Base-by-base conservation (phyloP, 2,888 invertebrate genomes). In the Aphelenchoides bicaudatus region DNA sequence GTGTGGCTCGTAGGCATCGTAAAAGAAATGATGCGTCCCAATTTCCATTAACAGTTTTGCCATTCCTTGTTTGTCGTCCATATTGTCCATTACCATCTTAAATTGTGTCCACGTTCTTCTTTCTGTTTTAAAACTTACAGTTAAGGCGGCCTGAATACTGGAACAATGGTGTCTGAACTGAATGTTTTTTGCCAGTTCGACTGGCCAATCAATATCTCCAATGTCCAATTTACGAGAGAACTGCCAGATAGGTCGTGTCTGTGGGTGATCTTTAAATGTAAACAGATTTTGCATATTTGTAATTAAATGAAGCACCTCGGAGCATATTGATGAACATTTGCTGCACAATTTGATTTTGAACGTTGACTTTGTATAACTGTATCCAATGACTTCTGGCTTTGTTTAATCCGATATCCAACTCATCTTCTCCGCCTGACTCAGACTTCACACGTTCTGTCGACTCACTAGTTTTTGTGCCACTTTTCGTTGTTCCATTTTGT, bases 1-100 rank as follows among this genome's bases (percentile, higher is more conserved):
- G 63, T 77, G 75, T 2, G 75, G 68, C 53, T 77, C 77, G 46
- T 59, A 66, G 2, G 75, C 72, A 58, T 77, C 77, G 58, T 76
- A 77, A 60, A 73, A 77, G 55, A 77, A 77, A 39, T 77, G 77
- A 61, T 78, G 75, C 21, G 71, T 66, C 3, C 77, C 77, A 43
- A 77, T 63, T 51, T 78, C 71, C 53, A 72, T 69, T 4, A 75
- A 63, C n/a, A 78, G 62, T 39, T 63, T 59, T 4, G 60, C 47
- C 49, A 70, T 38, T 6, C 47, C 54, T 13, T 53, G 25, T 16
- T 50, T 46, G 50, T 77, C 74, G 56, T 78, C 75, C 58, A 74
- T 59, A 56, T 75, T 71, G 59, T 77, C 72, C 68, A 78, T 74
- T 30, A 77, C 58, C 66, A 77, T 65, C n/a, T n/a, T n/a, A n/a